Evolutionary conservation across 2,797 vertebrate species (phyloP), one percentile per base, ranked within the genome.

Genomic region (Enteromius anoplus): DNA sequence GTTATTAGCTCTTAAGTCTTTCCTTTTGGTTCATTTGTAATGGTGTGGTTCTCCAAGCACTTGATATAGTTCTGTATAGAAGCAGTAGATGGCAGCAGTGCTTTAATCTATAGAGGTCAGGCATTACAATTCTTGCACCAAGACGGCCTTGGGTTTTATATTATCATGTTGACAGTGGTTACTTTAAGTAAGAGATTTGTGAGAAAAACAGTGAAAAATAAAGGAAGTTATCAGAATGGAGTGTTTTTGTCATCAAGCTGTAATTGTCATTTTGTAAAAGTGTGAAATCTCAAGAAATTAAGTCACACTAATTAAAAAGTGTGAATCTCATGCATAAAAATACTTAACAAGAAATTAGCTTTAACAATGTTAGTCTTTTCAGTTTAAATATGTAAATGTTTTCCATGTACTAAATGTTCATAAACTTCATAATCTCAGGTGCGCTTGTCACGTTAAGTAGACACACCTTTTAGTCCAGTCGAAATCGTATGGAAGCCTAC

Each of bases 11-110:
- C 14, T 26, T 26, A 10, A 23, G n/a, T 26, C 69, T 29, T 21
- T 34, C 37, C 3, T 10, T 21, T 29, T 58, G 3, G 3, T 69
- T 32, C 2, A 5, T 14, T n/a, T 78, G 21, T 42, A 5, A 10
- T n/a, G 45, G 45, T 14, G 5, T 8, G 7, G 5, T 21, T 49
- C 17, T 68, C 10, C 12, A 14, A 64, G 49, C 4, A 1, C 34
- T 58, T 60, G 14, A 80, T 42, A 4, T 32, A 1, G 1, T 40
- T 82, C 65, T 64, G 3, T 45, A 70, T 21, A n/a, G 19, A 10
- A 80, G 15, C 84, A 80, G 60, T 70, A 84, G 32, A 78, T 79
- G 78, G 84, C 86, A 71, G 86, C 55, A 80, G 37, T 51, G 76
- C 32, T 32, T 37, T 77, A 66, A 53, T 4, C 1, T 45, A 62